These are phyloP conservation scores for Myotis myotis DNA, from an alignment of 2,797 vertebrate genomes.

Conservation along the genomic window DNA sequence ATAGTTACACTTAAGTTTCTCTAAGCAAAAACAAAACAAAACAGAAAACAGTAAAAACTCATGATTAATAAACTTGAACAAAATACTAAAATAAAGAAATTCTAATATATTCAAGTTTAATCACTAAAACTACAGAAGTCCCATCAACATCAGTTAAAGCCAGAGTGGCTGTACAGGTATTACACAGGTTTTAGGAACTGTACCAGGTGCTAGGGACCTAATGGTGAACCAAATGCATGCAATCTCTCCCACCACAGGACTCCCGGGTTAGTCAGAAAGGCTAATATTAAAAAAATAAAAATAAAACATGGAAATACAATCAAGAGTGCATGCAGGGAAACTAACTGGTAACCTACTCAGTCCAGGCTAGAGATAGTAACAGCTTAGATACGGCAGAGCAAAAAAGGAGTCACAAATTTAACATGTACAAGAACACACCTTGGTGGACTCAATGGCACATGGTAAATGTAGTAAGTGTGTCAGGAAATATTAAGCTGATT, in stretches of 20 bases:
- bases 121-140: background rate
- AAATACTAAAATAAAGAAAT: constrained; percentile 30
- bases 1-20: background rate
- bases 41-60: constrained; percentile 12
- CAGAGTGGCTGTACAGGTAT: background rate
- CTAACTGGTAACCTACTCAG: background rate
- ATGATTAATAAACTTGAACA: constrained; percentile 38
- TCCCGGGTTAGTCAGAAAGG: background rate
- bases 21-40: background rate
- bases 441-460: background rate
- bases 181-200: background rate
- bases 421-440: background rate
- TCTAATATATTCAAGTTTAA: background rate
- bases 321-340: background rate
- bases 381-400: background rate
- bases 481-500: background rate
- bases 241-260: background rate
- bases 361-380: background rate
- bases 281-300: background rate
- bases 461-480: background rate
- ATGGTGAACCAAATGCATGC: background rate
- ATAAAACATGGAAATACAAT: background rate
- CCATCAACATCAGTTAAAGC: background rate
- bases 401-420: background rate
- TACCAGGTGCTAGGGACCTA: background rate